Percentiles rank a stretch among this genome's conserved stretches.
Evolutionary conservation across 2,113 vertebrate species (phyloP).

Genomic region (Cercocebus atys): DNA sequence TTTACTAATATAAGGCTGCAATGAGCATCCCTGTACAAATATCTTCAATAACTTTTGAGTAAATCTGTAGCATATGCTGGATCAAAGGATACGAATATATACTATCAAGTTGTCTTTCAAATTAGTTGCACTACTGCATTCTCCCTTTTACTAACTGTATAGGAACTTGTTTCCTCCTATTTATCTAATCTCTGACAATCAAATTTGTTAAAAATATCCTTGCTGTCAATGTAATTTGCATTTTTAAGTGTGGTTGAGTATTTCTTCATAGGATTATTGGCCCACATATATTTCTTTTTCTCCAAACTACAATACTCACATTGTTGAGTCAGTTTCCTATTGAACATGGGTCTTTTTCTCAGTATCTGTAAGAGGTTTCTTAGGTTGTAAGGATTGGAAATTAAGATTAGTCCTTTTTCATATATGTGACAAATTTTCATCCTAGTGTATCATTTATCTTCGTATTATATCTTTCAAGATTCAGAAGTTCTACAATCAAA

Average conservation of each 20-base stretch:
- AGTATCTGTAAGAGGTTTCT: neutral
- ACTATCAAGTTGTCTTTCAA: neutral
- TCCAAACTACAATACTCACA: neutral
- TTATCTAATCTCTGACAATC: neutral
- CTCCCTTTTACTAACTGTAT: too few relatives aligned
- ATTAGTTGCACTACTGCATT: neutral
- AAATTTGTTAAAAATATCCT: constrained; percentile 12
- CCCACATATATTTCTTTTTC: neutral
- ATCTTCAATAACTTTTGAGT: neutral
- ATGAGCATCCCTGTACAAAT: neutral
- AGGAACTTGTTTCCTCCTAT: neutral
- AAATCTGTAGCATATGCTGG: neutral
- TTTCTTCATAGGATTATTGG: neutral
- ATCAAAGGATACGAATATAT: neutral
- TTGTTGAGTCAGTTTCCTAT: neutral
- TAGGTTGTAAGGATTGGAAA: neutral
- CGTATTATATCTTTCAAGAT: neutral
- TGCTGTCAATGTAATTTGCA: neutral
- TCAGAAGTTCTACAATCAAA: constrained; percentile 15
- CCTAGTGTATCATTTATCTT: neutral
- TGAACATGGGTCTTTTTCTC: neutral
- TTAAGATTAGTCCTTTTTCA: neutral
- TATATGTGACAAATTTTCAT: neutral
- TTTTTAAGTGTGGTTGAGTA: neutral
- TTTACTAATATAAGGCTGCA: neutral